phyloP scores from a whole-genome alignment of 2,888 invertebrate species.

The Paralinhomoeus sp. region DNA sequence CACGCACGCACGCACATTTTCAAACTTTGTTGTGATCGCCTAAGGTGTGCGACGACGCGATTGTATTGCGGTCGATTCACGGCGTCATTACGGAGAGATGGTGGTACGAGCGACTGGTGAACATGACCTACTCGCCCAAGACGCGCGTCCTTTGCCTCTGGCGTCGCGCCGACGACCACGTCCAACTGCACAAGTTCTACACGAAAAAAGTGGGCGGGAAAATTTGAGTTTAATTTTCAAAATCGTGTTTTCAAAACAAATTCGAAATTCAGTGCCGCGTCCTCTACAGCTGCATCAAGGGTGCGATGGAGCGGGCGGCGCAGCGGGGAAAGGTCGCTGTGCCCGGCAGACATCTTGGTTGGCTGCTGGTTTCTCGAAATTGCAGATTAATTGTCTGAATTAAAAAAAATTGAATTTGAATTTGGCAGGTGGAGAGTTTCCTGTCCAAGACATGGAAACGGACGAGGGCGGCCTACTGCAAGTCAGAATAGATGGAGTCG shows the following conservation, averaged over 20 bases:
- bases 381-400: no score
- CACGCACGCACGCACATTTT: neutral
- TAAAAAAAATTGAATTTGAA: no score
- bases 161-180: constrained; percentile 59
- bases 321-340: constrained; percentile 37
- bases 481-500: constrained; percentile 88
- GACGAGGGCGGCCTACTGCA: constrained; percentile 79
- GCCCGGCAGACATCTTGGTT: constrained; percentile 31
- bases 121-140: constrained; percentile 98
- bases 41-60: constrained; percentile 80
- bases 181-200: constrained; percentile 88
- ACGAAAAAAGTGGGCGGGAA: constrained; percentile 60
- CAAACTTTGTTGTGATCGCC: neutral
- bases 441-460: constrained; percentile 84
- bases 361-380: no score
- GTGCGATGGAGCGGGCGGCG: constrained; percentile 74
- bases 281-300: constrained; percentile 90
- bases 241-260: neutral
- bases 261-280: constrained; percentile 57
- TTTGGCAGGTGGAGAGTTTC: constrained; percentile 63
- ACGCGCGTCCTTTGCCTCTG: constrained; percentile 89
- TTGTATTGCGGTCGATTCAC: constrained; percentile 37
- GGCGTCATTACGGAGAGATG: constrained; percentile 44
- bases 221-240: neutral
- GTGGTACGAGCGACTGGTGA: constrained; percentile 97